These are phyloP conservation scores for Neopipo cinnamomea DNA, from an alignment of 2,113 vertebrate genomes.

Conservation along the genomic window DNA sequence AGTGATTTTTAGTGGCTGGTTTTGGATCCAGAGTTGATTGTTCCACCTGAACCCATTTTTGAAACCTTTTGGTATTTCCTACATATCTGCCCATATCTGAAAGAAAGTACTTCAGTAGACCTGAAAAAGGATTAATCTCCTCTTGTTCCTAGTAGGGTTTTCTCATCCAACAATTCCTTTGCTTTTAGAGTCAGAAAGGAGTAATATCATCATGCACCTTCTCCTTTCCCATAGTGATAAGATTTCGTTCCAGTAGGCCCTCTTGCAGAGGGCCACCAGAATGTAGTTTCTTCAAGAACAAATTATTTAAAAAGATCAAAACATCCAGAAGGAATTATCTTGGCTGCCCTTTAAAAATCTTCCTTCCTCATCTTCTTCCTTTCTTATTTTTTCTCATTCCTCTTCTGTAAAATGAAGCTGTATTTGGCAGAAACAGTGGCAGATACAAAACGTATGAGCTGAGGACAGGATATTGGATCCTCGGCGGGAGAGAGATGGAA, in stretches of 20 bases:
- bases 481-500: not conserved
- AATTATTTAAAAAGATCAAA: constrained; percentile 39
- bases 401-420: constrained; percentile 13
- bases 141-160: not conserved
- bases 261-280: constrained; percentile 7
- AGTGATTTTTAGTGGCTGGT: not conserved
- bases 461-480: constrained; percentile 36
- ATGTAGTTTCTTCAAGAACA: constrained; percentile 22
- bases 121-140: not conserved
- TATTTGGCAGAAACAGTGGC: constrained; percentile 4
- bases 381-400: constrained; percentile 31
- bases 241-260: constrained; percentile 3
- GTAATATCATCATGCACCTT: not conserved
- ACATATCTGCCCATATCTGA: not conserved
- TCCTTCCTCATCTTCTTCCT: constrained; percentile 7
- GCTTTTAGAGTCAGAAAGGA: not conserved
- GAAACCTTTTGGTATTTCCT: not conserved
- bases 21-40: not conserved
- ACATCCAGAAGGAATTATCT: constrained; percentile 17
- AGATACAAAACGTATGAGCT: constrained; percentile 39
- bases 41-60: not conserved
- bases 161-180: not conserved
- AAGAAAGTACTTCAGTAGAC: not conserved
- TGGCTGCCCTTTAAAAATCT: constrained; percentile 50
- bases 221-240: not conserved